Conservation (phyloP, 1,140 invertebrate species). For the Procambarus clarkii region DNA sequence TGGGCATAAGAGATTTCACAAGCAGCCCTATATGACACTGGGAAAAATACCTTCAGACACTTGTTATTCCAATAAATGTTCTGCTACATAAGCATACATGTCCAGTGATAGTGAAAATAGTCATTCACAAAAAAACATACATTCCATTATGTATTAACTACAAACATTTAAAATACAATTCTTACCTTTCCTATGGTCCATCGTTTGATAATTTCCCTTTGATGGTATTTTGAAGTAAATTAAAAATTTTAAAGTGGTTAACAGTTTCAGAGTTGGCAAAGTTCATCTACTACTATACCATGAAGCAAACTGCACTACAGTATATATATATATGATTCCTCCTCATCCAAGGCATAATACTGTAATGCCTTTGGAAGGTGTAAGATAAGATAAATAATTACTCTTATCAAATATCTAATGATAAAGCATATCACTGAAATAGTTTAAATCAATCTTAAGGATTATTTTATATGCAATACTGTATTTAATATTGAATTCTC, state of each 20-base stretch:
- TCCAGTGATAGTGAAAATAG: no score
- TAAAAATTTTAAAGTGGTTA: neutral
- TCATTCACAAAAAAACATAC: no score
- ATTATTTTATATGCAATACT: no score
- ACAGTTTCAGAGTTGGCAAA: neutral
- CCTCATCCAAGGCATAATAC: neutral
- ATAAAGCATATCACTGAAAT: neutral
- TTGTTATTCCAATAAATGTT: no score
- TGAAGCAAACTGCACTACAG: neutral
- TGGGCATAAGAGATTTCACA: no score
- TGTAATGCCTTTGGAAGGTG: neutral
- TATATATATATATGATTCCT: neutral
- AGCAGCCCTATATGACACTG: no score
- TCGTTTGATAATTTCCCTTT: neutral
- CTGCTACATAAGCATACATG: no score
- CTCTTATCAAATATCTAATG: neutral
- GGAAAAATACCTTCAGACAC: no score
- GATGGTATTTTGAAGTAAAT: neutral
- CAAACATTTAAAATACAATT: no score
- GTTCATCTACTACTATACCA: neutral
- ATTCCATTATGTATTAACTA: no score
- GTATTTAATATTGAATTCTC: no score
- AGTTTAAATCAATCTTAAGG: neutral
- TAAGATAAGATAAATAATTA: neutral
- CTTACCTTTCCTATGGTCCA: neutral